Evolutionary conservation across 35 echinoderm and acorn worm species (phyloP), one percentile per base, ranked within the genome.

Genomic region (Ophioderma brevispina): DNA sequence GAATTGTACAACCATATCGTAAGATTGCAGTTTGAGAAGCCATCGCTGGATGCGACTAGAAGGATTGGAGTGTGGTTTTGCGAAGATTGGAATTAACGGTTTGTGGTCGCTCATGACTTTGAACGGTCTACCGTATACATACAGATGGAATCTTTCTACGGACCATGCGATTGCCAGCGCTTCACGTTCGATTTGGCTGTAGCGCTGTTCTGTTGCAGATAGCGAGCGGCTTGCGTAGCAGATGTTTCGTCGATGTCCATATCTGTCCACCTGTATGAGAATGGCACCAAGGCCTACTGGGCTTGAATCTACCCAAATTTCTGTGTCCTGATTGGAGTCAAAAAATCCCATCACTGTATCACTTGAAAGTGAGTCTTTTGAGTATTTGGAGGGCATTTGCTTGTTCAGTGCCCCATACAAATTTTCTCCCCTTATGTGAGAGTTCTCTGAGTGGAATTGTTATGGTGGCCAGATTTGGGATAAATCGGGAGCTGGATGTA

Each of bases 221-320:
- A 97, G 34, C 1, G 38, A 77, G 41, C 84, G 80, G 76, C 92
- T 94, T 32, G 80, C 95, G 78, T 96, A 93, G 32, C 25, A 42
- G 0, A 92, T 81, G 30, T 83, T 63, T 46, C 90, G 40, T 34
- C 31, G 31, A 56, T 88, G 25, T 23, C 40, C 89, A 79, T 88
- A 32, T 38, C 92, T 59, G 31, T 84, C 81, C 32, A 17, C 55
- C 63, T 95, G 94, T 23, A 89, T 25, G 37, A 95, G 77, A 0
- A 95, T 79, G 0, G 89, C 94, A 37, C 89, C 94, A 4, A 92
- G 43, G 18, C 85, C 89, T 0, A 95, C 94, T 11, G 89, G 85
- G 80, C 94, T 90, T 59, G 89, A 84, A 81, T 92, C 86, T 93
- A 97, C 17, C 77, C 91, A 23, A 88, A 77, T 17, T 38, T 91